These are phyloP conservation scores for Anagrus nilaparvatae DNA, from an alignment of 1,140 invertebrate genomes.

Conservation along the genomic window DNA sequence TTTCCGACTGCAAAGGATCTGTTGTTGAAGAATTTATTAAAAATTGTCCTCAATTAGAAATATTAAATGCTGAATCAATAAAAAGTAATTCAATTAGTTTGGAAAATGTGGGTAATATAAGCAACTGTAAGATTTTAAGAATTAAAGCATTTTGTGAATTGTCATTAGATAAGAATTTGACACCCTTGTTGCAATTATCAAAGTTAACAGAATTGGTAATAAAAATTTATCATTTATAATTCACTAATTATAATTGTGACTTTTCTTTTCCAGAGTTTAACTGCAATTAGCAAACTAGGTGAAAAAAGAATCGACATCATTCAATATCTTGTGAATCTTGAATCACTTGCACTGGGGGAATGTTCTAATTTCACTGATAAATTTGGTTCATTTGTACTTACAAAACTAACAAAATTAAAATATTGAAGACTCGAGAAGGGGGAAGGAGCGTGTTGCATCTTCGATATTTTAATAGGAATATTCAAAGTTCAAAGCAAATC, in stretches of 20 bases:
- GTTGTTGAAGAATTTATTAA: conserved; percentile 57
- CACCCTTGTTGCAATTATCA: conserved; percentile 45
- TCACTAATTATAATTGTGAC: neutral
- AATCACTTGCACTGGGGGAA: conserved; percentile 5
- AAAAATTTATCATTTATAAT: neutral
- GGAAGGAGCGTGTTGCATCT: neutral
- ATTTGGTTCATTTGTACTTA: neutral
- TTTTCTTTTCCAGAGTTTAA: conserved; percentile 3
- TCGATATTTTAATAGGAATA: neutral
- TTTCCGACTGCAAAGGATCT: conserved; percentile 57
- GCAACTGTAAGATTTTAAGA: conserved; percentile 51
- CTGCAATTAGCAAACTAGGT: neutral
- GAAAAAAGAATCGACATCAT: neutral
- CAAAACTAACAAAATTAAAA: conserved; percentile 5
- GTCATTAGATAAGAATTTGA: conserved; percentile 48
- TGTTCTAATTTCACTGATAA: neutral
- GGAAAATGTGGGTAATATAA: conserved; percentile 43
- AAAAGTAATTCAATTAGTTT: conserved; percentile 51
- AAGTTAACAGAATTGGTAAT: conserved; percentile 53
- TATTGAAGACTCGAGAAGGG: neutral
- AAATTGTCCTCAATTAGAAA: conserved; percentile 49
- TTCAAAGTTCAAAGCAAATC: too few relatives aligned
- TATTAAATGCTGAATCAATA: conserved; percentile 55
- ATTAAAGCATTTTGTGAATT: conserved; percentile 52
- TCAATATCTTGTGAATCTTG: neutral